Evolutionary conservation across 2,888 invertebrate species (phyloP).

Genomic region (Hemistola chrysoprasaria): DNA sequence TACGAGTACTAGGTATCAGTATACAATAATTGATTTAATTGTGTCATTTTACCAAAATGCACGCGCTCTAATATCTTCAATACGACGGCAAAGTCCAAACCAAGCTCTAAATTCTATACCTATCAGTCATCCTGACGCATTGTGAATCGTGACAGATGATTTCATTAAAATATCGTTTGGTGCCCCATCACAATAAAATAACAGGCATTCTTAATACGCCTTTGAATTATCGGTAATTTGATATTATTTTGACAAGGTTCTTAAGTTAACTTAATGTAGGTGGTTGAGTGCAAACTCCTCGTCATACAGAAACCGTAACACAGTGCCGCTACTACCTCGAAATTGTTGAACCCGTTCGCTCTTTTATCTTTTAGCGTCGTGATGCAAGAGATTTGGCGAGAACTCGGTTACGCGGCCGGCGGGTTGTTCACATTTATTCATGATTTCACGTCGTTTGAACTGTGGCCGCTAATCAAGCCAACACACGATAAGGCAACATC

Average conservation of each 20-base stretch:
- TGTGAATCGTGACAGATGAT: conserved; percentile 1
- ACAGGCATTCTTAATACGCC: not conserved
- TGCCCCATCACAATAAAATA: conserved; percentile 1
- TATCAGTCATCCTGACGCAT: conserved; percentile 13
- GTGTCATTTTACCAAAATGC: conserved; percentile 7
- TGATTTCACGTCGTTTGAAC: not conserved
- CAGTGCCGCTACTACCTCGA: conserved; percentile 55
- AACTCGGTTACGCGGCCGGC: conserved; percentile 50
- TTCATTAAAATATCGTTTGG: too few species aligned
- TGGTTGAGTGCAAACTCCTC: conserved; percentile 14
- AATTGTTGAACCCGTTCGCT: conserved; percentile 46
- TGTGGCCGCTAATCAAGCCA: not conserved
- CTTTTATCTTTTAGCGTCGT: conserved; percentile 46
- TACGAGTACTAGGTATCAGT: too few species aligned
- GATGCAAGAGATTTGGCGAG: conserved; percentile 33
- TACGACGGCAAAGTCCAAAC: not conserved
- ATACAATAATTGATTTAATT: too few species aligned
- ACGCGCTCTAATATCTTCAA: not conserved
- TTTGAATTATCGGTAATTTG: not conserved
- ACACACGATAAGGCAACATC: not conserved
- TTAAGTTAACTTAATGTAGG: not conserved
- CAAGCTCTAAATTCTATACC: not conserved
- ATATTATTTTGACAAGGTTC: conserved; percentile 4
- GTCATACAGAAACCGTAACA: conserved; percentile 46
- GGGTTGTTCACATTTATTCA: conserved; percentile 22